These are phyloP conservation scores for Gobionotothen gibberifrons DNA, from an alignment of 2,797 vertebrate species.

Conservation along the genomic window DNA sequence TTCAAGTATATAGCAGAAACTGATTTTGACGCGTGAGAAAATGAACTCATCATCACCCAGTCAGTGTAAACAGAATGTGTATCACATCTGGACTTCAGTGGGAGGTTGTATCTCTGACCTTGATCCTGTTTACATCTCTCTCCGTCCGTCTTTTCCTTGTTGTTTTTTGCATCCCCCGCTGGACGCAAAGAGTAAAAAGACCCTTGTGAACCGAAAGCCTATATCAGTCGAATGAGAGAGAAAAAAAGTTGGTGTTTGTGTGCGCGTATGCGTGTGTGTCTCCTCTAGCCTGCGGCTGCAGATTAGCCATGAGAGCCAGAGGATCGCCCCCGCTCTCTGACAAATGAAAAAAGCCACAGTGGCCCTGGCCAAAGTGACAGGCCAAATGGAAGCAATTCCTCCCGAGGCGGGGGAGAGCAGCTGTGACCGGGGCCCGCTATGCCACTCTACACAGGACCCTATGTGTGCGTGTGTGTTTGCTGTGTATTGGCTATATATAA, in stretches of 20 bases:
- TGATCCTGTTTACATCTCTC: constrained; percentile 41
- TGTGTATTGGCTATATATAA: constrained; percentile 53
- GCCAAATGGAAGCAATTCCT: constrained; percentile 90
- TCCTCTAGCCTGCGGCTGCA: constrained; percentile 73
- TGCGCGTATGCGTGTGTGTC: constrained; percentile 37
- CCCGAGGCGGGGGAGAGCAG: constrained; percentile 84
- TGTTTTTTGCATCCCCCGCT: constrained; percentile 45
- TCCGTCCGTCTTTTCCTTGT: constrained; percentile 39
- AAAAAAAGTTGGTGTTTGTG: constrained; percentile 9
- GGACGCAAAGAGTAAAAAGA: constrained; percentile 63
- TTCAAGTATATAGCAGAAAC: constrained; percentile 42
- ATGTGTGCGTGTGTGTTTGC: constrained; percentile 17
- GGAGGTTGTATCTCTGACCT: constrained; percentile 54
- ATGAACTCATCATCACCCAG: constrained; percentile 25
- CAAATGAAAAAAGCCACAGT: constrained; percentile 89
- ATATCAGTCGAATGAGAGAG: constrained; percentile 63
- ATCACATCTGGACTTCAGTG: constrained; percentile 22
- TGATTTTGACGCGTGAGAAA: constrained; percentile 20
- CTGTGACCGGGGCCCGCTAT: constrained; percentile 82
- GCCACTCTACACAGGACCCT: constrained; percentile 72
- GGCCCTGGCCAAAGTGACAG: constrained; percentile 82
- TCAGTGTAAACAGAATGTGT: constrained; percentile 27
- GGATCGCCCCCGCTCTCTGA: constrained; percentile 80
- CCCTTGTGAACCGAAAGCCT: constrained; percentile 68
- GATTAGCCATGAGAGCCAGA: constrained; percentile 81